Conservation (phyloP, 2,888 invertebrate species). For the Digitonthophagus gazella region DNA sequence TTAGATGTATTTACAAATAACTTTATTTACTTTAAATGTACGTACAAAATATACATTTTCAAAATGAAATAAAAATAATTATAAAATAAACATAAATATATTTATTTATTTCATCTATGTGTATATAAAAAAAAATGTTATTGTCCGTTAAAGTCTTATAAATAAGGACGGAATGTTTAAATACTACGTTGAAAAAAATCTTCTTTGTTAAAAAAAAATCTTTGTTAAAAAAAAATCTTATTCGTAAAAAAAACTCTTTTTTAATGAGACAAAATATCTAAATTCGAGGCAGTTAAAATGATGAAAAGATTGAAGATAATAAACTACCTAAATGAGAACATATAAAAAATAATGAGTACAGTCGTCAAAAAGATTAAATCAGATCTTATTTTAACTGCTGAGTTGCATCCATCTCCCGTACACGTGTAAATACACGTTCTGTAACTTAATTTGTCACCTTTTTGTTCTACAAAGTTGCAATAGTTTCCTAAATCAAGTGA, state of each 20-base stretch:
- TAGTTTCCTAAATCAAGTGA: conserved; percentile 84
- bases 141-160: too few species aligned
- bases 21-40: conserved; percentile 7
- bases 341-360: too few species aligned
- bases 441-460: conserved; percentile 77
- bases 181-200: too few species aligned
- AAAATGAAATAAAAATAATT: neutral
- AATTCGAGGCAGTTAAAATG: too few species aligned
- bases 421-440: conserved; percentile 89
- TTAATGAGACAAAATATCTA: too few species aligned
- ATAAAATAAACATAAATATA: neutral
- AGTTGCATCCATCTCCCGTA: conserved; percentile 78
- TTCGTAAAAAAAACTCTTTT: too few species aligned
- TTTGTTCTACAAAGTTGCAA: conserved; percentile 82
- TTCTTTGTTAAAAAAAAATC: too few species aligned
- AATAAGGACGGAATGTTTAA: too few species aligned
- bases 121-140: too few species aligned
- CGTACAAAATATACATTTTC: conserved; percentile 8
- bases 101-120: neutral
- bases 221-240: too few species aligned
- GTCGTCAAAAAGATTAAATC: neutral
- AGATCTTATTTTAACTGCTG: conserved; percentile 31
- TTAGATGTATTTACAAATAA: conserved; percentile 18
- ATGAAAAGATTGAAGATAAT: too few species aligned
- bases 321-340: too few species aligned